phyloP scores from a whole-genome alignment of 2,888 invertebrate species.

The Orthosia gothica region DNA sequence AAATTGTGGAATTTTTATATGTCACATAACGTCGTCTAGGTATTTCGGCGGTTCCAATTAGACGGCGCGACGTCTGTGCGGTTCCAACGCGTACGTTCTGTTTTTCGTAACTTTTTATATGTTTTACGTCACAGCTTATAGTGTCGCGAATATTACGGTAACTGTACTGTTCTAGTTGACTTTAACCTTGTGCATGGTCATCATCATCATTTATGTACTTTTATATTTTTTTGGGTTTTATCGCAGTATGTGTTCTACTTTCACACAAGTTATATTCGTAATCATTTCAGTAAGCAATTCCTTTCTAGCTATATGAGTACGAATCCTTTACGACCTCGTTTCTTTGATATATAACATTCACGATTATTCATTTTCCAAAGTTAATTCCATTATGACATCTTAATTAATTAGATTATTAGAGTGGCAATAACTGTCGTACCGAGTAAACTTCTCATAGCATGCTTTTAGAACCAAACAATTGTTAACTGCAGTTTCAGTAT shows the following conservation, averaged over 20 bases:
- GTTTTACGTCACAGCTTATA: slow-evolving; percentile 31
- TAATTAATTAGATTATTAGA: not conserved
- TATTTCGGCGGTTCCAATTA: slow-evolving; percentile 82
- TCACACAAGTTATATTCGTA: not conserved
- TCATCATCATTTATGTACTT: not conserved
- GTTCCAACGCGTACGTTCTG: slow-evolving; percentile 54
- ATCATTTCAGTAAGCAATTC: not conserved
- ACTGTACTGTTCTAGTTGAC: not conserved
- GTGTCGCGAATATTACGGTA: slow-evolving; percentile 5
- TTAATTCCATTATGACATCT: not conserved
- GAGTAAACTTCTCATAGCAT: not conserved
- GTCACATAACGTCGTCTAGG: slow-evolving; percentile 84
- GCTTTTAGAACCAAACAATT: slow-evolving; percentile 7
- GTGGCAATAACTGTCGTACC: not conserved
- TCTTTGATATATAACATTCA: not conserved
- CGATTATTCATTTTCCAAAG: not conserved
- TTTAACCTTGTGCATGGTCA: not conserved
- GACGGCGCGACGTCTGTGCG: slow-evolving; percentile 77
- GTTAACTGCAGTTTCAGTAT: slow-evolving; percentile 14
- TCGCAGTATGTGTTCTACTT: not conserved
- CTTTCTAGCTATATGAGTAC: not conserved
- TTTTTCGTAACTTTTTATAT: slow-evolving; percentile 44
- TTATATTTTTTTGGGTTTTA: not conserved
- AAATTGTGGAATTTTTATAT: slow-evolving; percentile 83
- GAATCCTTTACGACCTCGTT: too few species aligned